Percentiles rank a stretch among this genome's conserved stretches.
Evolutionary conservation across 35 echinoderm and acorn worm genomes (phyloP).

Genomic region (Heliocidaris erythrogramma): DNA sequence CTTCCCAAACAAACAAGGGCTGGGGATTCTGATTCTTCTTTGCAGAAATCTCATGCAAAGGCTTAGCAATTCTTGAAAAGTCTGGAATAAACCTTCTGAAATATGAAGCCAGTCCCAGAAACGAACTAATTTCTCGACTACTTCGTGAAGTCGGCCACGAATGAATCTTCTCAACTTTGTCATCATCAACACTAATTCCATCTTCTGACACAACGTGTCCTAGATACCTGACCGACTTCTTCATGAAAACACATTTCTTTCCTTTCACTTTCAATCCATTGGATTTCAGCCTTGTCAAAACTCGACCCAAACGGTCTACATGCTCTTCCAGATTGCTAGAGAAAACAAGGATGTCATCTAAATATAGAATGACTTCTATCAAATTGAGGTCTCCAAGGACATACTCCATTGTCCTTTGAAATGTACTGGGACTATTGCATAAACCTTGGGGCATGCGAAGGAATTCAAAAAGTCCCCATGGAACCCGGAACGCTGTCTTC

Average conservation of each 20-base stretch:
- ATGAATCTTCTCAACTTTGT: slow-evolving; percentile 39
- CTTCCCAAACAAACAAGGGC: background rate
- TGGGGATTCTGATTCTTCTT: background rate
- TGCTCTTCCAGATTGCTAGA: slow-evolving; percentile 58
- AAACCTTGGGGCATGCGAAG: slow-evolving; percentile 67
- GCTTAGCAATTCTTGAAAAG: slow-evolving; percentile 14
- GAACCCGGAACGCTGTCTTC: slow-evolving; percentile 64
- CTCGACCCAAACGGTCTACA: slow-evolving; percentile 52
- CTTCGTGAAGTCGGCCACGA: slow-evolving; percentile 41
- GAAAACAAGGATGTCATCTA: slow-evolving; percentile 72
- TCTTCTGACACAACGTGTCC: slow-evolving; percentile 48
- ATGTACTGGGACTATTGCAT: slow-evolving; percentile 59
- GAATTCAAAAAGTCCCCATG: slow-evolving; percentile 62
- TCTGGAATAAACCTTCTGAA: slow-evolving; percentile 54
- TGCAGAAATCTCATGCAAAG: background rate
- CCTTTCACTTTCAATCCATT: slow-evolving; percentile 58
- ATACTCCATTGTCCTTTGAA: slow-evolving; percentile 32
- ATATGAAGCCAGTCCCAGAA: slow-evolving; percentile 56
- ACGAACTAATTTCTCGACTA: background rate
- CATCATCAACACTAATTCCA: slow-evolving; percentile 54
- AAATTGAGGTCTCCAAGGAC: slow-evolving; percentile 59
- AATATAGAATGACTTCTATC: slow-evolving; percentile 50
- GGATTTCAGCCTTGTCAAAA: slow-evolving; percentile 47
- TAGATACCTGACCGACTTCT: slow-evolving; percentile 30
- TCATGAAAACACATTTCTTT: slow-evolving; percentile 39